Evolutionary conservation across 2,113 vertebrate genomes (phyloP).

Genomic region (Poecile atricapillus): DNA sequence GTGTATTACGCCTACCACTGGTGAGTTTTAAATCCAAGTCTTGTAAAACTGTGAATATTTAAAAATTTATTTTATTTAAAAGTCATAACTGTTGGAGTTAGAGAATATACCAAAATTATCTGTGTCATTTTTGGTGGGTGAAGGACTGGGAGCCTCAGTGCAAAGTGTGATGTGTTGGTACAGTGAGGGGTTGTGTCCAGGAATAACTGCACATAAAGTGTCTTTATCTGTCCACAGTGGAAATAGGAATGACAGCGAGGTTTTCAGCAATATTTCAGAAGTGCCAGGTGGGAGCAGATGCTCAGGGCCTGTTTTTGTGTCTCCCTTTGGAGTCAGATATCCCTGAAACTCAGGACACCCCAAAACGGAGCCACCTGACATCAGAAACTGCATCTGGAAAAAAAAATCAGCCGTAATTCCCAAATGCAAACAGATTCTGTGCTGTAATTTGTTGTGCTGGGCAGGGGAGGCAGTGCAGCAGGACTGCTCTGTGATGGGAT

Average conservation of each 20-base stretch:
- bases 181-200: background rate
- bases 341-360: background rate
- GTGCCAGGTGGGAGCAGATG: background rate
- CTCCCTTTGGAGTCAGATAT: background rate
- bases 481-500: background rate
- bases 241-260: background rate
- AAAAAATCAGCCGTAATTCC: background rate
- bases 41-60: background rate
- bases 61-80: background rate
- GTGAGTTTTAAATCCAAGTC: background rate
- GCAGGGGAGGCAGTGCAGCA: background rate
- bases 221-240: background rate
- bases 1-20: background rate
- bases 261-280: background rate
- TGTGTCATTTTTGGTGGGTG: background rate
- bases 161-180: background rate
- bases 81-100: background rate
- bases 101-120: background rate
- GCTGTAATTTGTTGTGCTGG: constrained; percentile 6
- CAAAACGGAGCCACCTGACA: background rate
- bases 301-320: background rate
- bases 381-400: background rate
- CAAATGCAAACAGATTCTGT: background rate
- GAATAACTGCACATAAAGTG: background rate
- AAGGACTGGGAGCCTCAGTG: background rate